A percentile compares a stretch with the other conserved stretches of the same genome.
phyloP scores from a whole-genome alignment of 2,113 vertebrate genomes.

The Jaculus jaculus region DNA sequence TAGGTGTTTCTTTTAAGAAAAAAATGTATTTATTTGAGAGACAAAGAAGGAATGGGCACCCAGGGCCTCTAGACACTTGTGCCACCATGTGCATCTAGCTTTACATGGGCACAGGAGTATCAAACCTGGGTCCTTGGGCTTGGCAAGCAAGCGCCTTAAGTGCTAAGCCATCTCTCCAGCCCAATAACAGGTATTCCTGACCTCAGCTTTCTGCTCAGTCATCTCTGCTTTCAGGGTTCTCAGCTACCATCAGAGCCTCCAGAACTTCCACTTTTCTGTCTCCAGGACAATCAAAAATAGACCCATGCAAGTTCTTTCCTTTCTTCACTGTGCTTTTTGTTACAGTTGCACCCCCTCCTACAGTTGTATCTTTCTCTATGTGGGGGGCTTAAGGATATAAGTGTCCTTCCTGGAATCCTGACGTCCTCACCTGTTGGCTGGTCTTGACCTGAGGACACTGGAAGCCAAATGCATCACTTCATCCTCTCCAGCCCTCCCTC shows the following conservation, averaged over 20 bases:
- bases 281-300: not conserved
- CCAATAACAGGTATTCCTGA: too few relatives aligned
- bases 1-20: too few relatives aligned
- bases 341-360: not conserved
- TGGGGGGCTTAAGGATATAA: not conserved
- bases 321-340: not conserved
- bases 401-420: not conserved
- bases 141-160: not conserved
- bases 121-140: too few relatives aligned
- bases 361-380: not conserved
- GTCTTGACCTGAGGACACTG: not conserved
- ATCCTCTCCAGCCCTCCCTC: not conserved
- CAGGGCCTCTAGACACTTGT: too few relatives aligned
- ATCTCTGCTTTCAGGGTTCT: not conserved
- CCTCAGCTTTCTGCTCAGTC: not conserved
- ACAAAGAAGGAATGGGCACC: not conserved
- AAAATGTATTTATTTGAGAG: too few relatives aligned
- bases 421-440: not conserved
- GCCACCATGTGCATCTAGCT: too few relatives aligned
- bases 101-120: too few relatives aligned
- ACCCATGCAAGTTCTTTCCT: not conserved
- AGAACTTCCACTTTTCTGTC: not conserved
- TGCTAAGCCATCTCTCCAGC: too few relatives aligned
- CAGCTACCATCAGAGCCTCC: not conserved
- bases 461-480: not conserved